Evolutionary conservation across 2,113 vertebrate species (phyloP).

Genomic region (Prionailurus bengalensis): DNA sequence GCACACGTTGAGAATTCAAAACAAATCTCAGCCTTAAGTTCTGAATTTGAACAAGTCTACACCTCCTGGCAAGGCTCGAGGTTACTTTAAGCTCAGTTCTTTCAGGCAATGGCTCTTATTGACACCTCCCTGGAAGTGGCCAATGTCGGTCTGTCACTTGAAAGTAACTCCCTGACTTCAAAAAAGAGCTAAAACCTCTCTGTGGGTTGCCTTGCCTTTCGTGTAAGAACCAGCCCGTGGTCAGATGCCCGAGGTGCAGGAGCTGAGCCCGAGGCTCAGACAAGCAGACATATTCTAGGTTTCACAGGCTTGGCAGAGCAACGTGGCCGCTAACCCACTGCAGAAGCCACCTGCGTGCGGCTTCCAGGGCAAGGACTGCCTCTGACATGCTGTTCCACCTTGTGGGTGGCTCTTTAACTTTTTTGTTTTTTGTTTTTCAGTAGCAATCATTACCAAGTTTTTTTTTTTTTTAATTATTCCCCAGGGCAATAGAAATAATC

Average conservation of each 20-base stretch:
- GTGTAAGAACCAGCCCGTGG: not conserved
- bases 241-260: not conserved
- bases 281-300: not conserved
- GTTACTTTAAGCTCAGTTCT: not conserved
- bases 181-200: not conserved
- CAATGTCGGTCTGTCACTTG: not conserved
- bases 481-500: not conserved
- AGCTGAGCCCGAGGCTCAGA: fast-evolving
- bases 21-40: not conserved
- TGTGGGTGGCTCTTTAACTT: not conserved
- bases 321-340: fast-evolving
- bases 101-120: not conserved
- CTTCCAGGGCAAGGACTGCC: not conserved
- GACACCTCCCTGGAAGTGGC: not conserved
- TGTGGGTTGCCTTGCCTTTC: not conserved
- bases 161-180: not conserved
- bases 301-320: not conserved
- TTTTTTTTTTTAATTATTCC: not conserved
- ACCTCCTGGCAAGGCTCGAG: not conserved
- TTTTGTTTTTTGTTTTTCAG: not conserved
- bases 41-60: not conserved
- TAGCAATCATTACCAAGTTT: not conserved
- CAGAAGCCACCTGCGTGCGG: not conserved
- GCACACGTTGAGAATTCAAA: not conserved
- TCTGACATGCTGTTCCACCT: fast-evolving